Conservation (phyloP, 2,888 invertebrate species). For the Phragmatobia fuliginosa region DNA sequence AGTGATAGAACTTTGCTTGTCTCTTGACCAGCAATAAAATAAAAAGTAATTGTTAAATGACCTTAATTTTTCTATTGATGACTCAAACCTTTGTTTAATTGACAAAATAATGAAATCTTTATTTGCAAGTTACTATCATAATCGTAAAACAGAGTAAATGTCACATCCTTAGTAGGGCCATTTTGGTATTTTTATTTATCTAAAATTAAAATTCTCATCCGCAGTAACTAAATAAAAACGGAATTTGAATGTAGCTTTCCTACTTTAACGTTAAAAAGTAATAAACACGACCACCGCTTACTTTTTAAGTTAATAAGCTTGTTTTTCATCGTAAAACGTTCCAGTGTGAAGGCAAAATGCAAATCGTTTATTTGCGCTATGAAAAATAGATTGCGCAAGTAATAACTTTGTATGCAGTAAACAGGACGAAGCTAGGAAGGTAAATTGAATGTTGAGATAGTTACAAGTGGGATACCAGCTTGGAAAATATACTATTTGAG, state of each 20-base stretch:
- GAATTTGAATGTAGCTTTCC: constrained; percentile 3
- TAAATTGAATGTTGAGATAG: constrained; percentile 48
- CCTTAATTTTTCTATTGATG: too few species aligned
- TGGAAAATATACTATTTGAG: not conserved
- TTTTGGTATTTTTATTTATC: too few species aligned
- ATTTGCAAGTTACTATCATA: too few species aligned
- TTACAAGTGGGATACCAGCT: constrained; percentile 24
- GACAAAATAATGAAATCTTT: too few species aligned
- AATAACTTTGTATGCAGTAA: constrained; percentile 46
- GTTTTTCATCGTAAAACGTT: constrained; percentile 36
- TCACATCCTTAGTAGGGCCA: too few species aligned
- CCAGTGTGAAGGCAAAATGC: constrained; percentile 43
- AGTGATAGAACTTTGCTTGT: too few species aligned
- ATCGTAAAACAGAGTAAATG: too few species aligned
- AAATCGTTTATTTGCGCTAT: constrained; percentile 42
- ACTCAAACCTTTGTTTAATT: too few species aligned
- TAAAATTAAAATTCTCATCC: too few species aligned
- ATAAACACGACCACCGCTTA: constrained; percentile 25
- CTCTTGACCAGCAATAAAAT: too few species aligned
- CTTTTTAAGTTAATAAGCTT: constrained; percentile 28
- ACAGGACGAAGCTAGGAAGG: constrained; percentile 29
- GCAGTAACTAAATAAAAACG: not conserved
- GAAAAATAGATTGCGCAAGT: constrained; percentile 49
- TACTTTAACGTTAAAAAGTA: constrained; percentile 19
- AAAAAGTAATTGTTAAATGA: too few species aligned